Percentiles rank a stretch among this genome's conserved stretches.
These are phyloP conservation scores for Drosophila crucigera DNA, from an alignment of 2,888 invertebrate genomes.

Conservation along the genomic window DNA sequence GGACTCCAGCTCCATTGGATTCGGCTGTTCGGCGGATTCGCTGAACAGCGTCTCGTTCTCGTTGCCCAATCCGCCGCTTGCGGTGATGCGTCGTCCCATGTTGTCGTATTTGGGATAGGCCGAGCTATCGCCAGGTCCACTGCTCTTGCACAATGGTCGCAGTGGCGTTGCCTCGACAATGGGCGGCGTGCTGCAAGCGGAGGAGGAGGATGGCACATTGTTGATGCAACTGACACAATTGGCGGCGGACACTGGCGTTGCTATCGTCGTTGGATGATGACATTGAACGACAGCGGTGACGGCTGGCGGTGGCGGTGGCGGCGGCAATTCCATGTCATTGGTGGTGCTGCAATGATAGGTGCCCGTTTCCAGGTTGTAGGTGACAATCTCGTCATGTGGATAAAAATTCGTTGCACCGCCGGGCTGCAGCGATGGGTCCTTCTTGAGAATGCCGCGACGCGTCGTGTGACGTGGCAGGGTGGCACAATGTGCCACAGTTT, in stretches of 20 bases:
- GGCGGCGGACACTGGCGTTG: slow-evolving; percentile 58
- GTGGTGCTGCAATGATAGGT: slow-evolving; percentile 50
- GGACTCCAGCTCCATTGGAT: slow-evolving; percentile 50
- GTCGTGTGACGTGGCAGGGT: slow-evolving; percentile 86
- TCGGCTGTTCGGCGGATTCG: slow-evolving; percentile 74
- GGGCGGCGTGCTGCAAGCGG: slow-evolving; percentile 79
- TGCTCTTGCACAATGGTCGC: slow-evolving; percentile 59
- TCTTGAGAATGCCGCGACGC: slow-evolving; percentile 84
- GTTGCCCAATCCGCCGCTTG: slow-evolving; percentile 89
- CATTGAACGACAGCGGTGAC: slow-evolving; percentile 76
- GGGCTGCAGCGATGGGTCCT: slow-evolving; percentile 82
- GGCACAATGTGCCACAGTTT: slow-evolving; percentile 82
- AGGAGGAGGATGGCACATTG: slow-evolving; percentile 58
- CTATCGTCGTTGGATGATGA: slow-evolving; percentile 65
- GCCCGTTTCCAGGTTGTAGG: slow-evolving; percentile 84
- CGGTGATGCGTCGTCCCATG: slow-evolving; percentile 95
- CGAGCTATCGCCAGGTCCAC: slow-evolving; percentile 54
- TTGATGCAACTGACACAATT: slow-evolving; percentile 77
- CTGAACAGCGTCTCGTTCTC: slow-evolving; percentile 85
- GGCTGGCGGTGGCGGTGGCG: slow-evolving; percentile 80
- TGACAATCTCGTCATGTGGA: slow-evolving; percentile 85
- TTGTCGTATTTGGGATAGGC: slow-evolving; percentile 91
- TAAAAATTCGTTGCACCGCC: slow-evolving; percentile 80
- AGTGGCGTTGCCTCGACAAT: slow-evolving; percentile 75
- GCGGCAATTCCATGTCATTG: slow-evolving; percentile 74